Percentiles rank a stretch among this genome's conserved stretches.
phyloP scores from a whole-genome alignment of 2,797 vertebrate genomes.

The Monodelphis domestica region DNA sequence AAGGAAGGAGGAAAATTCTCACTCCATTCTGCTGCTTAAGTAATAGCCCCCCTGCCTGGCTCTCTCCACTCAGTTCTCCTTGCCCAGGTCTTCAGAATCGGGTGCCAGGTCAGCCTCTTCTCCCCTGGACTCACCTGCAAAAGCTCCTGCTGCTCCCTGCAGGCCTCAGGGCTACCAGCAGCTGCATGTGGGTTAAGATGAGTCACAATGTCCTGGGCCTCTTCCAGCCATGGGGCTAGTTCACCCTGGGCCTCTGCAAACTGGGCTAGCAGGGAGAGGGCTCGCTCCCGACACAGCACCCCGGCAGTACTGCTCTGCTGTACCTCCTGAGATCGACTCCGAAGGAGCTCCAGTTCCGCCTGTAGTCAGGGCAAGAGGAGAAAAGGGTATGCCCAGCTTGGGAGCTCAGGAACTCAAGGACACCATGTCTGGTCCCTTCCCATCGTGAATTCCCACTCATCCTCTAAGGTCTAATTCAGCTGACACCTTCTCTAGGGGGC shows the following conservation, averaged over 20 bases:
- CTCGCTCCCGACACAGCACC: slow-evolving; percentile 89
- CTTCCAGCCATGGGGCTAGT: slow-evolving; percentile 91
- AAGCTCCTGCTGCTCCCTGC: slow-evolving; percentile 91
- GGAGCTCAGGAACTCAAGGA: background rate
- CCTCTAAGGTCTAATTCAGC: background rate
- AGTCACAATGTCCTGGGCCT: slow-evolving; percentile 85
- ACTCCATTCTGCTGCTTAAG: fast-evolving
- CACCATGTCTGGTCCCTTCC: background rate
- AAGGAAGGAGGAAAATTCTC: background rate
- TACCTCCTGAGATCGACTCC: slow-evolving; percentile 87
- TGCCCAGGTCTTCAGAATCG: background rate
- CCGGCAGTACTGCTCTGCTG: slow-evolving; percentile 86
- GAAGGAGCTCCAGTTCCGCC: slow-evolving; percentile 84
- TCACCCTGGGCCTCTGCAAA: slow-evolving; percentile 89
- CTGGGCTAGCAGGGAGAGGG: slow-evolving; percentile 90
- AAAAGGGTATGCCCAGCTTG: too few species aligned
- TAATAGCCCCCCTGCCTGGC: background rate
- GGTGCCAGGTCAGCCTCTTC: background rate
- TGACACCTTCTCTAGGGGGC: background rate
- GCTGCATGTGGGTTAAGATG: slow-evolving; percentile 84
- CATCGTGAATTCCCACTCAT: background rate
- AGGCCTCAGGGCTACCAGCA: slow-evolving; percentile 86
- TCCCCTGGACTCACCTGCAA: slow-evolving; percentile 87
- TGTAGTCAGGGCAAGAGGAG: slow-evolving; percentile 58
- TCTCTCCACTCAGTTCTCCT: background rate